phyloP scores from a whole-genome alignment of 1,140 invertebrate species.

The Heliconius hermathena region DNA sequence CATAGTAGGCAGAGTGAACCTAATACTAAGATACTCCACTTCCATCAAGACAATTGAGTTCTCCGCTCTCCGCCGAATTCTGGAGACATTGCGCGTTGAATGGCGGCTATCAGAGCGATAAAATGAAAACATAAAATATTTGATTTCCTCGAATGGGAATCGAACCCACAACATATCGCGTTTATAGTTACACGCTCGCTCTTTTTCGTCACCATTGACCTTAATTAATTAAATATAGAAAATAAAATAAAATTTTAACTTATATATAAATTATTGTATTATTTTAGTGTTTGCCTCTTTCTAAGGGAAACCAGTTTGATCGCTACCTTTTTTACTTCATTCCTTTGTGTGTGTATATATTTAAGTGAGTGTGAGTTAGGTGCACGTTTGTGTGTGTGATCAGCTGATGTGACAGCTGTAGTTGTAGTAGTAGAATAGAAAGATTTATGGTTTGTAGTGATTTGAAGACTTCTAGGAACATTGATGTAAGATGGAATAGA shows the following conservation, averaged over 20 bases:
- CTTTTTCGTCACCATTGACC: too few relatives aligned
- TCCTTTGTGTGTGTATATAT: conserved; percentile 15
- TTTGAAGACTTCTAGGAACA: conserved; percentile 19
- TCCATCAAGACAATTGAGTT: too few relatives aligned
- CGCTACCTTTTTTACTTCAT: conserved; percentile 46
- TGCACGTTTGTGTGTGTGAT: conserved; percentile 42
- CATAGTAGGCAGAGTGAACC: too few relatives aligned
- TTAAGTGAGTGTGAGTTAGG: conserved; percentile 20
- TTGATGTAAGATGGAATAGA: conserved; percentile 11
- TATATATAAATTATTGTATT: not conserved
- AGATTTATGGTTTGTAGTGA: conserved; percentile 30
- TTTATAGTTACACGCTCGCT: too few relatives aligned
- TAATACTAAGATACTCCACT: too few relatives aligned
- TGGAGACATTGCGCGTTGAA: too few relatives aligned
- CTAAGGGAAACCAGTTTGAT: conserved; percentile 39
- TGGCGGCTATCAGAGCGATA: too few relatives aligned
- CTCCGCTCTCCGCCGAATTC: too few relatives aligned
- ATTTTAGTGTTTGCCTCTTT: conserved; percentile 36
- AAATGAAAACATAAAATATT: too few relatives aligned
- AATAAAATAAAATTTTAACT: not conserved
- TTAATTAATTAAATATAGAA: too few relatives aligned
- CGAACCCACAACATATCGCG: too few relatives aligned
- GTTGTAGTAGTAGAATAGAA: conserved; percentile 13
- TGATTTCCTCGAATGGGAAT: too few relatives aligned
- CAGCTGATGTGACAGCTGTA: conserved; percentile 54